These are phyloP conservation scores for Pitta sordida DNA, from an alignment of 2,113 vertebrate species.

Conservation along the genomic window DNA sequence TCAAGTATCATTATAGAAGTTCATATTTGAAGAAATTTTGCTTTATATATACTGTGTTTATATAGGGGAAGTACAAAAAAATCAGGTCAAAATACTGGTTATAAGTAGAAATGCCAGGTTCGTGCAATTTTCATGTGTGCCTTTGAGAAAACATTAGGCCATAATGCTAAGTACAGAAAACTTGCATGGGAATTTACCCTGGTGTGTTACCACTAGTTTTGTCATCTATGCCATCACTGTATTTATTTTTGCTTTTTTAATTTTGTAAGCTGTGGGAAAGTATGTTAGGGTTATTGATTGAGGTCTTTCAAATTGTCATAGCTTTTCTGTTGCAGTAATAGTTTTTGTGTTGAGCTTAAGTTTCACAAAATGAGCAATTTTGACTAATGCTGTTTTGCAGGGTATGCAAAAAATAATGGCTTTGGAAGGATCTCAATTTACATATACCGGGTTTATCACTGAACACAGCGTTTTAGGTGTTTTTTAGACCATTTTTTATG, in stretches of 20 bases:
- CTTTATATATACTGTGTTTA: neutral
- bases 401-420: neutral
- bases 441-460: neutral
- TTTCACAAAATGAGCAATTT: slow-evolving; percentile 1
- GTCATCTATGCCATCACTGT: neutral
- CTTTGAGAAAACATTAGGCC: neutral
- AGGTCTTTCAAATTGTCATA: neutral
- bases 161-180: neutral
- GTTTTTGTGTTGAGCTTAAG: neutral
- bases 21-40: neutral
- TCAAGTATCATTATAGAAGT: neutral
- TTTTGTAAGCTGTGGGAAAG: neutral
- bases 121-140: neutral
- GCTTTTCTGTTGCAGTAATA: neutral
- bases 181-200: neutral
- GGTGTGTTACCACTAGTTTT: neutral
- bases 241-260: neutral
- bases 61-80: neutral
- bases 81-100: neutral
- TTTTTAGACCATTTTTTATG: slow-evolving; percentile 13
- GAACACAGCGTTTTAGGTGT: neutral
- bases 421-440: neutral
- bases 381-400: neutral
- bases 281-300: neutral
- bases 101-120: neutral